Evolutionary conservation across 2,888 invertebrate genomes (phyloP).

Genomic region (Lottia gigantea): DNA sequence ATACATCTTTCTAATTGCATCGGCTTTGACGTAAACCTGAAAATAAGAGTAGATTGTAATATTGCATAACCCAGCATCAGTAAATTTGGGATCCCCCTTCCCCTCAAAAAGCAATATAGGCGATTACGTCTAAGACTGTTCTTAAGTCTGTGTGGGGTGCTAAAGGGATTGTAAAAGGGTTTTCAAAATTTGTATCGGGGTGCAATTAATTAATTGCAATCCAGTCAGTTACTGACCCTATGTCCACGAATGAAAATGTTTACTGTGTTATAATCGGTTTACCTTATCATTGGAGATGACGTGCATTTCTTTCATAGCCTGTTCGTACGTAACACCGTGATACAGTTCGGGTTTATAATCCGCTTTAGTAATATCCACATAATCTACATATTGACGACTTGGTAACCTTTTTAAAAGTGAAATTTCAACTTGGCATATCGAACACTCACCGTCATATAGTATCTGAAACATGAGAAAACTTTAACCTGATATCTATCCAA

Average conservation of each 20-base stretch:
- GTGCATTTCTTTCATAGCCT: slow-evolving; percentile 40
- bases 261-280: background rate
- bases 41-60: slow-evolving; percentile 10
- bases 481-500: no score
- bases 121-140: no score
- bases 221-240: no score
- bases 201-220: no score
- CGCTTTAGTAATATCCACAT: slow-evolving; percentile 33
- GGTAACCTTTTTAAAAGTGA: slow-evolving; percentile 24
- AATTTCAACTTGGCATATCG: slow-evolving; percentile 33
- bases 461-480: slow-evolving; percentile 24
- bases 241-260: no score
- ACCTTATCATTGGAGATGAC: slow-evolving; percentile 36
- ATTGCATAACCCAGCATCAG: no score
- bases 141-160: no score
- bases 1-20: slow-evolving; percentile 35
- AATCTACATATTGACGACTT: slow-evolving; percentile 24
- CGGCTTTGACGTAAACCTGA: slow-evolving; percentile 30
- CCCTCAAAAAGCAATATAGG: no score
- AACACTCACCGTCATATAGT: slow-evolving; percentile 38
- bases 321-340: slow-evolving; percentile 31
- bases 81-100: no score
- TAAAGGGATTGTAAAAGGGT: no score
- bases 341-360: slow-evolving; percentile 29
- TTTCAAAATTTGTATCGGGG: no score